Conservation (phyloP, 2,888 invertebrate genomes). For the Melanostoma scalare region DNA sequence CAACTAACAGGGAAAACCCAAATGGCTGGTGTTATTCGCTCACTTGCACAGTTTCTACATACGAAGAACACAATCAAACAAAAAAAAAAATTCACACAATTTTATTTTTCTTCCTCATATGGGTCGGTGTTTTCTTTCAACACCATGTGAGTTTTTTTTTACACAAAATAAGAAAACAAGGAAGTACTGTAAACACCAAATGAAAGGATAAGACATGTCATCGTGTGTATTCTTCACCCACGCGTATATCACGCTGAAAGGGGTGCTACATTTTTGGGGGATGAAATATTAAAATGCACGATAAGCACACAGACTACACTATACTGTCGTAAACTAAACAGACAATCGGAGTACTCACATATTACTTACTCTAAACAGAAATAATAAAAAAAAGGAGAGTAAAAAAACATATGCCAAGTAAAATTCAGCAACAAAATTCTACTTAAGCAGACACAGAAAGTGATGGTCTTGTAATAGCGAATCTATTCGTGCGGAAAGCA, state of each 20-base stretch:
- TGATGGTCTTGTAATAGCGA: constrained; percentile 27
- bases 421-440: constrained; percentile 17
- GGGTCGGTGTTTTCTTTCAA: constrained; percentile 14
- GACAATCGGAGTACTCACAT: constrained; percentile 50
- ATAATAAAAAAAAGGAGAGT: not conserved
- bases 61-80: constrained; percentile 13
- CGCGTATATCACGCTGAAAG: constrained; percentile 43
- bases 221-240: constrained; percentile 35
- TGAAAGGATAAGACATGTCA: constrained; percentile 57
- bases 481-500: constrained; percentile 52
- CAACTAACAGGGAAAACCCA: not conserved
- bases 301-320: constrained; percentile 45
- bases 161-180: not conserved
- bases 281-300: constrained; percentile 60
- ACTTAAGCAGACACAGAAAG: not conserved
- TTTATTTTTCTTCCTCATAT: not conserved
- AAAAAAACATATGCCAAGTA: constrained; percentile 41
- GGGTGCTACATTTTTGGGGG: constrained; percentile 31
- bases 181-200: constrained; percentile 21
- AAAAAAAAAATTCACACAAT: not conserved
- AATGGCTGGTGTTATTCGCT: constrained; percentile 18
- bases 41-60: constrained; percentile 28
- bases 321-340: constrained; percentile 61
- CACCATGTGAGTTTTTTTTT: constrained; percentile 26
- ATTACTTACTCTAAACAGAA: constrained; percentile 6